These are phyloP conservation scores for Synergus japonicus DNA, from an alignment of 2,888 invertebrate species.

Conservation along the genomic window DNA sequence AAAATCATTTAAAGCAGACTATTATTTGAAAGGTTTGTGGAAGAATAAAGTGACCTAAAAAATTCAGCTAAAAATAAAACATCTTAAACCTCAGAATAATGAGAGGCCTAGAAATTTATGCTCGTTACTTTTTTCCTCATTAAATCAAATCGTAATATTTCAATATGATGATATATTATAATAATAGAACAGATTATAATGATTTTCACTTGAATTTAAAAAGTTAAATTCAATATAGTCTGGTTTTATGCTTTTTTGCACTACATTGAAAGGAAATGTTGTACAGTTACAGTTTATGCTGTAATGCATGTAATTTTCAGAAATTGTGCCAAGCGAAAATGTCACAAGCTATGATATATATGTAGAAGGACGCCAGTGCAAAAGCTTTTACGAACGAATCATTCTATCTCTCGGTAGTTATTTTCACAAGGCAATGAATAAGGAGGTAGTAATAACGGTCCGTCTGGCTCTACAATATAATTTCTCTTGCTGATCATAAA, in stretches of 20 bases:
- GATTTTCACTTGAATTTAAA: too few species aligned
- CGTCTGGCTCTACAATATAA: constrained; percentile 36
- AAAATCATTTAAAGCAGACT: neutral
- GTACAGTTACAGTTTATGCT: constrained; percentile 6
- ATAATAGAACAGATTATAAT: neutral
- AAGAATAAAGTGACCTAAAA: neutral
- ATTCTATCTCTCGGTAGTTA: constrained; percentile 37
- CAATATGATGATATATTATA: neutral
- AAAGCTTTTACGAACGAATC: constrained; percentile 40
- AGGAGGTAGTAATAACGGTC: constrained; percentile 30
- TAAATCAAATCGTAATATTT: neutral
- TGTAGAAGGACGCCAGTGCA: neutral
- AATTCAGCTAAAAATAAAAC: neutral
- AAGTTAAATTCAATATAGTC: neutral
- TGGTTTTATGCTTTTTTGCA: neutral
- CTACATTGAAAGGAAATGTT: neutral
- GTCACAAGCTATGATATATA: constrained; percentile 29
- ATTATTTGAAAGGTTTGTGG: neutral
- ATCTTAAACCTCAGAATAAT: neutral
- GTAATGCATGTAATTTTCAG: constrained; percentile 22
- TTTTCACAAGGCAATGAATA: constrained; percentile 38
- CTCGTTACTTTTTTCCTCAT: neutral
- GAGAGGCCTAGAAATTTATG: neutral
- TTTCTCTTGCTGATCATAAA: constrained; percentile 19
- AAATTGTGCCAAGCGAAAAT: constrained; percentile 31